A percentile compares a stretch with the other conserved stretches of the same genome.
Conservation (phyloP, 2,797 vertebrate species). For the Erithacus rubecula region DNA sequence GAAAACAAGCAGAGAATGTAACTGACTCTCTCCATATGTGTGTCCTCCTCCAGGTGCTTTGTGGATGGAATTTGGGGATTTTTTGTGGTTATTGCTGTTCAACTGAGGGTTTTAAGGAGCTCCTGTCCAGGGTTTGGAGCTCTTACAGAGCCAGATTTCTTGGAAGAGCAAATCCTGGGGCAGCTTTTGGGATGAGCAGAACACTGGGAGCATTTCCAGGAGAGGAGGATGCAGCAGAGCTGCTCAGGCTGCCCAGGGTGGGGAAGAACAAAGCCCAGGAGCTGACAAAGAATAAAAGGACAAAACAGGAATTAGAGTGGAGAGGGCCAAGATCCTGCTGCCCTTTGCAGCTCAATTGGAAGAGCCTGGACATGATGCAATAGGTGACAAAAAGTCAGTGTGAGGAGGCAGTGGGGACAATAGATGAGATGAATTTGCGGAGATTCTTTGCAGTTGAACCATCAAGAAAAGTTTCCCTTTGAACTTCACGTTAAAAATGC, state of each 20-base stretch:
- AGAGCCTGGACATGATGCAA: not conserved
- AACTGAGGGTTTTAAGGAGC: not conserved
- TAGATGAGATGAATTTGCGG: constrained; percentile 43
- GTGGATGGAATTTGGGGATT: not conserved
- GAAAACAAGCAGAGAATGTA: not conserved
- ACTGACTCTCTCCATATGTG: fast-evolving
- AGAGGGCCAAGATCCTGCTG: not conserved
- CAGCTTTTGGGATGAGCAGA: fast-evolving
- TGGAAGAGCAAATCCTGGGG: not conserved
- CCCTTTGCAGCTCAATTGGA: not conserved
- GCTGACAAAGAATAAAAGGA: not conserved
- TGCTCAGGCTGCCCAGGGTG: not conserved
- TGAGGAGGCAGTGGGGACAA: constrained; percentile 20
- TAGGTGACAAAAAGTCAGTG: constrained; percentile 26
- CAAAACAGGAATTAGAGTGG: not conserved
- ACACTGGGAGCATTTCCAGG: not conserved
- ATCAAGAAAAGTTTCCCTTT: constrained; percentile 59
- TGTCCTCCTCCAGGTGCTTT: not conserved
- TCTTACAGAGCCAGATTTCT: fast-evolving
- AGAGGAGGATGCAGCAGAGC: not conserved
- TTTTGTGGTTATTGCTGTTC: not conserved
- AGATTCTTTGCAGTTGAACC: constrained; percentile 29
- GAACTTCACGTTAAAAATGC: constrained; percentile 58
- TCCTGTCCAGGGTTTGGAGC: not conserved
- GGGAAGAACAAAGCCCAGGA: not conserved